Percentiles rank a stretch among this genome's conserved stretches.
phyloP scores from a whole-genome alignment of 1,140 invertebrate genomes.

The Trinorchestia longiramus region DNA sequence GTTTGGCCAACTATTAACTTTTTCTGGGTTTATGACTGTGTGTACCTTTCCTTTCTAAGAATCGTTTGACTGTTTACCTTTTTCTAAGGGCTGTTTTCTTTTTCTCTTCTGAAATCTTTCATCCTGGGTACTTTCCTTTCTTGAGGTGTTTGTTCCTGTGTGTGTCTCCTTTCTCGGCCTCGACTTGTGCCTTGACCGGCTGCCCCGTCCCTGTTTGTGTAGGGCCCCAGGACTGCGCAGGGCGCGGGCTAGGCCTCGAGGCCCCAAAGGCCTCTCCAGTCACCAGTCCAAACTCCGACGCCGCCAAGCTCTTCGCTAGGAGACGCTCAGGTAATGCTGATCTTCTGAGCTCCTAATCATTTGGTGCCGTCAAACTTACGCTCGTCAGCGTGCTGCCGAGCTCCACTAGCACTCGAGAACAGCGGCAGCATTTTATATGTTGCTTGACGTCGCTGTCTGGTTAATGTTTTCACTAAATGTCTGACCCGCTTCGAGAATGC shows the following conservation, averaged over 20 bases:
- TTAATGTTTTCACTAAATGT: no score
- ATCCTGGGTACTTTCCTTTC: neutral
- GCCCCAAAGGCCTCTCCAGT: conserved; percentile 62
- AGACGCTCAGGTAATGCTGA: conserved; percentile 32
- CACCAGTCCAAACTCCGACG: conserved; percentile 54
- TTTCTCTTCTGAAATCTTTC: neutral
- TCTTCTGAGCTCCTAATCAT: neutral
- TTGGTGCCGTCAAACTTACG: neutral
- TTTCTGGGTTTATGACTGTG: no score
- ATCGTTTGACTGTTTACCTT: neutral
- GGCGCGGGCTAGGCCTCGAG: conserved; percentile 19
- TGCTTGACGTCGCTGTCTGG: no score
- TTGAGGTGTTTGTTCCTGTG: neutral
- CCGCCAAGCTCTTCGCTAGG: conserved; percentile 54
- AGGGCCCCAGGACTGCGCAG: conserved; percentile 7
- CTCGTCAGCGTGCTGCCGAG: neutral
- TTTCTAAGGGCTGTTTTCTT: neutral
- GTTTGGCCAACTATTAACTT: neutral
- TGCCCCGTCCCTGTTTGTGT: conserved; percentile 2
- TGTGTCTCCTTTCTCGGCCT: neutral
- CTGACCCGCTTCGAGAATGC: no score
- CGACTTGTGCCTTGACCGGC: neutral
- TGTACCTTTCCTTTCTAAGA: neutral
- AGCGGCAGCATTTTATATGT: no score
- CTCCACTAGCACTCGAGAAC: no score